Conservation (phyloP, 1,140 invertebrate species). For the Monomorium pharaonis region DNA sequence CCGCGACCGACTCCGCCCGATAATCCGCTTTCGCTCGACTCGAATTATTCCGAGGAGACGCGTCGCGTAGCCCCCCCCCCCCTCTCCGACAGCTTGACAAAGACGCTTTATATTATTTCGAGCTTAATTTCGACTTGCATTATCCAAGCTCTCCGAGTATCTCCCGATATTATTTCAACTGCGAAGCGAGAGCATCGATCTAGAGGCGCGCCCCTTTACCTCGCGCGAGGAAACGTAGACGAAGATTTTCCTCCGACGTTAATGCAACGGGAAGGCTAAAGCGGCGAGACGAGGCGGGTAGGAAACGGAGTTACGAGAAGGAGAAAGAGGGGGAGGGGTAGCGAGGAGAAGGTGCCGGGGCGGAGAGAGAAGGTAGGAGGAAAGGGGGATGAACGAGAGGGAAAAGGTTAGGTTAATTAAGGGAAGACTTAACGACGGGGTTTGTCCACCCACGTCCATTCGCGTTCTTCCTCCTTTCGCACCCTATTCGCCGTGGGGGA, state of each 20-base stretch:
- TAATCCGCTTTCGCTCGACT: conserved; percentile 40
- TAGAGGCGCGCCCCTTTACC: conserved; percentile 12
- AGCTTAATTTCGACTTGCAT: conserved; percentile 52
- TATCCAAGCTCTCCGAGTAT: conserved; percentile 32
- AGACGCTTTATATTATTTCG: conserved; percentile 56
- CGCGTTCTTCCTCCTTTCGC: conserved; percentile 45
- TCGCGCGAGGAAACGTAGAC: conserved; percentile 16
- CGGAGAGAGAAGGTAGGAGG: not conserved
- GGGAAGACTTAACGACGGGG: conserved; percentile 73
- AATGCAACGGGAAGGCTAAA: conserved; percentile 54
- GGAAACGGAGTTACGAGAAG: conserved; percentile 13
- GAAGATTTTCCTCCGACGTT: conserved; percentile 47
- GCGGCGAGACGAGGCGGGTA: not conserved
- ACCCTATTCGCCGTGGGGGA: conserved; percentile 30
- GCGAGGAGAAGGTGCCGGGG: too few relatives aligned
- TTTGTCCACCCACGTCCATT: conserved; percentile 66
- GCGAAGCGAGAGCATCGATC: conserved; percentile 40
- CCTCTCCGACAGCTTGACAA: conserved; percentile 10
- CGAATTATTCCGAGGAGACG: conserved; percentile 29
- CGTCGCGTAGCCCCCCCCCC: not conserved
- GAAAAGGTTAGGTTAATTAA: conserved; percentile 71
- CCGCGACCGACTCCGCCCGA: conserved; percentile 17
- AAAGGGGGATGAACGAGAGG: conserved; percentile 31
- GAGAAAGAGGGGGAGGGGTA: not conserved
- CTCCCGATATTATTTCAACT: conserved; percentile 47